phyloP scores from a whole-genome alignment of 2,888 invertebrate species.

The Tinea trinotella region DNA sequence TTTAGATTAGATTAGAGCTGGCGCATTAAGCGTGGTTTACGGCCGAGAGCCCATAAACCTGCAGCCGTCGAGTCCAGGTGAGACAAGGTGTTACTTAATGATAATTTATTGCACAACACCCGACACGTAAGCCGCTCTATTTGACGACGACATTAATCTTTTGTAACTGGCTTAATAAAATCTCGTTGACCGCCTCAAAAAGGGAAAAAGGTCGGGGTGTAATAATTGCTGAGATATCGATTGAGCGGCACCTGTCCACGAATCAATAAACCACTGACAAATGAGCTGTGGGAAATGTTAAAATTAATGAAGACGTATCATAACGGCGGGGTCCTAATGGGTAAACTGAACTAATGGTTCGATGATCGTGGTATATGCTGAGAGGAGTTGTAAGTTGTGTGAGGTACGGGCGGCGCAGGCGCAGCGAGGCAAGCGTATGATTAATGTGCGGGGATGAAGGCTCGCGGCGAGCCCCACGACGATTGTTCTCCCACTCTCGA shows the following conservation, averaged over 20 bases:
- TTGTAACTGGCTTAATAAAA: slow-evolving; percentile 51
- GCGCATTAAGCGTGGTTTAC: slow-evolving; percentile 48
- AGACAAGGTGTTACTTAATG: slow-evolving; percentile 65
- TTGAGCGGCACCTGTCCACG: slow-evolving; percentile 21
- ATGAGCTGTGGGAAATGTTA: slow-evolving; percentile 54
- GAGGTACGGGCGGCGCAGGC: slow-evolving; percentile 42
- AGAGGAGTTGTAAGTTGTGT: slow-evolving; percentile 43
- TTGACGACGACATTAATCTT: slow-evolving; percentile 62
- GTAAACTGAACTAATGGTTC: slow-evolving; percentile 27
- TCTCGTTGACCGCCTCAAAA: slow-evolving; percentile 27
- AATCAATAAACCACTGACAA: slow-evolving; percentile 37
- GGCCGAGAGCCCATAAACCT: slow-evolving; percentile 47
- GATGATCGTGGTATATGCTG: slow-evolving; percentile 50
- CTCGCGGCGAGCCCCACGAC: slow-evolving; percentile 31
- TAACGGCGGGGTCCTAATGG: slow-evolving; percentile 27
- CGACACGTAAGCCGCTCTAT: slow-evolving; percentile 40
- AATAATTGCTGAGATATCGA: slow-evolving; percentile 5
- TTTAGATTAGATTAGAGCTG: slow-evolving; percentile 55
- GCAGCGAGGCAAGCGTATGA: slow-evolving; percentile 43
- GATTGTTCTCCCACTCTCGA: slow-evolving; percentile 20
- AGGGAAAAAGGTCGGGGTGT: slow-evolving; percentile 26
- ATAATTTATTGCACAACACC: slow-evolving; percentile 64
- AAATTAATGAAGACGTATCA: slow-evolving; percentile 53
- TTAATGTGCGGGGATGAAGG: slow-evolving; percentile 43
- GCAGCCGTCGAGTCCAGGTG: slow-evolving; percentile 31